Evolutionary conservation across 2,113 vertebrate species (phyloP).

Genomic region (Chionodraco myersi): DNA sequence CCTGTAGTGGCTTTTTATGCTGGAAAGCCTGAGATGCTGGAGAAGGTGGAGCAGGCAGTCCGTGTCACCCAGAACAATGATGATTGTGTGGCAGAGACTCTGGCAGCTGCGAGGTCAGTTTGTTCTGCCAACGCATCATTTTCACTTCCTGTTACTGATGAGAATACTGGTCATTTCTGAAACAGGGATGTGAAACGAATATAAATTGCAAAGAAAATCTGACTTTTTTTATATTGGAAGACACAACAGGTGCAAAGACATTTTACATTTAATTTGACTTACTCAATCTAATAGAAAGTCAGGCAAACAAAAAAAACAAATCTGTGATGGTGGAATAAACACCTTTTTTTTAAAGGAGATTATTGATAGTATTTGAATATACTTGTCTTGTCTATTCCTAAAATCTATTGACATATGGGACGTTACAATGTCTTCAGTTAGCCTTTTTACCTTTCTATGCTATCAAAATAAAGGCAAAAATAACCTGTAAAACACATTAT

Average conservation of each 20-base stretch:
- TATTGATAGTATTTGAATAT: neutral
- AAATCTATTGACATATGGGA: neutral
- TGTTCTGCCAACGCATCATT: neutral
- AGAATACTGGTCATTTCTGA: neutral
- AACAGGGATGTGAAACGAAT: neutral
- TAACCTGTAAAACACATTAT: neutral
- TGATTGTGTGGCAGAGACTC: slow-evolving; percentile 78
- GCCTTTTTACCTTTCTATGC: too few species aligned
- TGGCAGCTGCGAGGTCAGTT: slow-evolving; percentile 80
- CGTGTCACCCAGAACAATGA: slow-evolving; percentile 84
- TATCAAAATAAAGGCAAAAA: neutral
- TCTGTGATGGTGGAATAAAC: neutral
- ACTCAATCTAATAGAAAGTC: too few species aligned
- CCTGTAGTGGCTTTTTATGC: slow-evolving; percentile 83
- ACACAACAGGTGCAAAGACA: neutral
- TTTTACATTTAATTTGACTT: neutral
- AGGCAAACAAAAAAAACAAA: neutral
- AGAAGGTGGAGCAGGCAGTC: slow-evolving; percentile 76
- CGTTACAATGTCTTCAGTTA: neutral
- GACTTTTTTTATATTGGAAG: neutral
- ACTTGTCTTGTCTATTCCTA: too few species aligned
- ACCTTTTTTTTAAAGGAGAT: neutral
- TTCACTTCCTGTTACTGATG: neutral
- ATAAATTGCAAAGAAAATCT: neutral
- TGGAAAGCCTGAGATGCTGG: slow-evolving; percentile 80